Conservation (phyloP, 2,113 vertebrate genomes). For the Halcyon senegalensis region DNA sequence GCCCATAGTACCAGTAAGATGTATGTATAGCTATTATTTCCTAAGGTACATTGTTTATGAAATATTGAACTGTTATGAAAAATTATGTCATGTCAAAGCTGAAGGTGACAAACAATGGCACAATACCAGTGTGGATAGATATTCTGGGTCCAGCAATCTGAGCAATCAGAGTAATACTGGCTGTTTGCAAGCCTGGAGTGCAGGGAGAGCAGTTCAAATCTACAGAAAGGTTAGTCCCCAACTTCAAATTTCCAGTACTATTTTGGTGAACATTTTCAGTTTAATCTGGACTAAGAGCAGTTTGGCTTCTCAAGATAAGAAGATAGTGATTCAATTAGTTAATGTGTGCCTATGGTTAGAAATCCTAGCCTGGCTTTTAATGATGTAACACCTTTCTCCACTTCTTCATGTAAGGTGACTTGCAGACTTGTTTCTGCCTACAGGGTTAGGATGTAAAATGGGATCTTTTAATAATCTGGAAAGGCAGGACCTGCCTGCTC, state of each 20-base stretch:
- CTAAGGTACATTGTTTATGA: slow-evolving; percentile 54
- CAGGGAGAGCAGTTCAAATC: neutral
- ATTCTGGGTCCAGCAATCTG: neutral
- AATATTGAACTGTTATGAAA: slow-evolving; percentile 55
- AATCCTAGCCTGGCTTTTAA: slow-evolving; percentile 34
- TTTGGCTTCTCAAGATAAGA: slow-evolving; percentile 9
- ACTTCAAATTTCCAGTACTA: neutral
- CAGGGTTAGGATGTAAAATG: slow-evolving; percentile 38
- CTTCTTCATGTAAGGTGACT: slow-evolving; percentile 45
- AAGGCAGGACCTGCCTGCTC: slow-evolving; percentile 29
- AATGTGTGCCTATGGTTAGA: neutral
- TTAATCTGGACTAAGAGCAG: slow-evolving; percentile 4
- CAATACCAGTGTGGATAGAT: neutral
- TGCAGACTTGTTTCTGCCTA: slow-evolving; percentile 15
- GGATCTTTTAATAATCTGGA: slow-evolving; percentile 44
- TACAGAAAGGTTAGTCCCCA: neutral
- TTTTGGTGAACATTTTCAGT: slow-evolving; percentile 1
- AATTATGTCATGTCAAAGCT: slow-evolving; percentile 2
- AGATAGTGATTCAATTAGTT: slow-evolving; percentile 34
- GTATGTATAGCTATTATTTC: slow-evolving; percentile 58
- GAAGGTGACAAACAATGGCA: slow-evolving; percentile 28
- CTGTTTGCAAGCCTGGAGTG: neutral
- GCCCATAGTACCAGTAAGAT: slow-evolving; percentile 37
- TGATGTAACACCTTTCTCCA: slow-evolving; percentile 18
- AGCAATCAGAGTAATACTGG: neutral